Percentiles rank a stretch among this genome's conserved stretches.
Evolutionary conservation across 2,797 vertebrate species (phyloP).

Genomic region (Paedocypris micromegethes): DNA sequence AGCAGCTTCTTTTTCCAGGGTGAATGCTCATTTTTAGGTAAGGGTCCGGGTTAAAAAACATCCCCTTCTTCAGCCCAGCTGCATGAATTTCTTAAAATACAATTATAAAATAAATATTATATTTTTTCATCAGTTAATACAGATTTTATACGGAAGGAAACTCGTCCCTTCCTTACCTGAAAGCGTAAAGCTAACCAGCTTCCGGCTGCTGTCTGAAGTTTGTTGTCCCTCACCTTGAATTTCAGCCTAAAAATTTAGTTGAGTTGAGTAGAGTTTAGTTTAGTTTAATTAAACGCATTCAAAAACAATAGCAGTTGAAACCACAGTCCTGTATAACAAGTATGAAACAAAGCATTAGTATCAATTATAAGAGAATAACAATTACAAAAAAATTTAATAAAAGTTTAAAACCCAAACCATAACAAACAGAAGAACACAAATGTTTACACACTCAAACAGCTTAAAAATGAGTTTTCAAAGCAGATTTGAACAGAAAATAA

Average conservation of each 20-base stretch:
- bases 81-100: conserved; percentile 80
- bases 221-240: conserved; percentile 78
- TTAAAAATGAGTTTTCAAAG: too few relatives aligned
- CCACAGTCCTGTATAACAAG: not conserved
- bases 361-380: too few relatives aligned
- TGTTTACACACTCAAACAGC: too few relatives aligned
- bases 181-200: conserved; percentile 90
- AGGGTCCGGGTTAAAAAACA: conserved; percentile 99
- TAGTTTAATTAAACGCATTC: not conserved
- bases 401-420: too few relatives aligned
- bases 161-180: conserved; percentile 70
- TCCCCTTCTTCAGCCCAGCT: conserved; percentile 92
- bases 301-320: not conserved
- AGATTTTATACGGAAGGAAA: too few relatives aligned
- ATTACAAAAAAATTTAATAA: too few relatives aligned
- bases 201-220: conserved; percentile 79
- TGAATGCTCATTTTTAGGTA: conserved; percentile 99
- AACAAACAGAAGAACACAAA: too few relatives aligned
- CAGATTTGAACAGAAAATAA: too few relatives aligned
- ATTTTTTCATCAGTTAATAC: too few relatives aligned
- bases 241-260: conserved; percentile 71
- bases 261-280: not conserved
- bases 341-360: not conserved
- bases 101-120: not conserved
- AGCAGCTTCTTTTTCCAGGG: conserved; percentile 91